Percentiles rank a stretch among this genome's conserved stretches.
Evolutionary conservation across 2,797 vertebrate species (phyloP).

Genomic region (Chiloscyllium punctatum): DNA sequence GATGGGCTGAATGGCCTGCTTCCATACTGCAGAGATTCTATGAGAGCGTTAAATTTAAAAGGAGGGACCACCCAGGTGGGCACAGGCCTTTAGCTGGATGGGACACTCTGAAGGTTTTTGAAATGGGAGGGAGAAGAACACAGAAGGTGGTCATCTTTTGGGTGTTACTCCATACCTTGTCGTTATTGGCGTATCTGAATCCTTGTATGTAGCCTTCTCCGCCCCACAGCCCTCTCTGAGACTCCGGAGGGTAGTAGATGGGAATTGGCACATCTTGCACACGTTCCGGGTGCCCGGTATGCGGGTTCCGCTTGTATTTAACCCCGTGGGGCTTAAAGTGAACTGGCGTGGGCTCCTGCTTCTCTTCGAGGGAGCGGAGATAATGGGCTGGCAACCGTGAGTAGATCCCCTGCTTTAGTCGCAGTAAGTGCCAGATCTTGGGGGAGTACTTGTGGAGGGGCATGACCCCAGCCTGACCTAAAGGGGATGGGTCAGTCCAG

Average conservation of each 20-base stretch:
- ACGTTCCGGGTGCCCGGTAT: slow-evolving; percentile 50
- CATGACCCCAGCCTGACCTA: slow-evolving; percentile 54
- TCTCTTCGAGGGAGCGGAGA: slow-evolving; percentile 61
- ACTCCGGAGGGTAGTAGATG: slow-evolving; percentile 68
- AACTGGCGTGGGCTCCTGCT: slow-evolving; percentile 61
- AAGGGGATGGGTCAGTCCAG: background rate
- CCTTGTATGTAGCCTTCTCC: slow-evolving; percentile 83
- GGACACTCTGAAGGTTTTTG: no score
- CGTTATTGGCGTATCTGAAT: slow-evolving; percentile 70
- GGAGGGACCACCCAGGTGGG: no score
- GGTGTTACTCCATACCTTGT: slow-evolving; percentile 69
- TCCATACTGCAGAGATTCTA: no score
- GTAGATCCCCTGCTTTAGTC: slow-evolving; percentile 71
- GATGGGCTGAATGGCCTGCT: no score
- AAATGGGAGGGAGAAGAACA: background rate
- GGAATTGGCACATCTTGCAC: slow-evolving; percentile 80
- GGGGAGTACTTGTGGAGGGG: slow-evolving; percentile 72
- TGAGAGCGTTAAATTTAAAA: no score
- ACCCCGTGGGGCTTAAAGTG: slow-evolving; percentile 74
- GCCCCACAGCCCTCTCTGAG: slow-evolving; percentile 80
- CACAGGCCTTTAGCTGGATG: no score
- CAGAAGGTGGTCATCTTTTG: no score
- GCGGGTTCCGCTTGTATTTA: slow-evolving; percentile 61
- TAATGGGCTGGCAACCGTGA: slow-evolving; percentile 78
- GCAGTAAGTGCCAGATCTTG: slow-evolving; percentile 68